A percentile compares a stretch with the other conserved stretches of the same genome.
Conservation (phyloP, 2,888 invertebrate genomes). For the Sialis fuliginosa region DNA sequence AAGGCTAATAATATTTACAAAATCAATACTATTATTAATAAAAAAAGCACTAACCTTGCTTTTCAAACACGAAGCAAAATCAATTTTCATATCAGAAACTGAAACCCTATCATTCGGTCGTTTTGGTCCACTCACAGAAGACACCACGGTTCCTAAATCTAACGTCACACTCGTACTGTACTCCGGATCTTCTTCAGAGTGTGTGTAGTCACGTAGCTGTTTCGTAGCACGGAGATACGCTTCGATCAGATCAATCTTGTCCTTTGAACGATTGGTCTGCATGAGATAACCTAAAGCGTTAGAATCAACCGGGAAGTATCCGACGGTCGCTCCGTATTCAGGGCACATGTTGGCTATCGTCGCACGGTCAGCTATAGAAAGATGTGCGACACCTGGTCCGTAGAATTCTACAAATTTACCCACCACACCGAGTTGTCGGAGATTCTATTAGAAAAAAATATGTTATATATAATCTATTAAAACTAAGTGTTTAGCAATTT, state of each 20-base stretch:
- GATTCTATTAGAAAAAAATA: conserved; percentile 37
- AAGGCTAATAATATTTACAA: neutral
- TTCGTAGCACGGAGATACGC: conserved; percentile 64
- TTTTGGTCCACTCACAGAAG: conserved; percentile 94
- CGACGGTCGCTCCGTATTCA: conserved; percentile 93
- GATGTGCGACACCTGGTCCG: conserved; percentile 75
- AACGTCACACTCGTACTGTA: conserved; percentile 74
- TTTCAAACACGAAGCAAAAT: conserved; percentile 68
- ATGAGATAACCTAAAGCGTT: conserved; percentile 64
- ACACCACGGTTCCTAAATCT: conserved; percentile 75
- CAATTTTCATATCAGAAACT: conserved; percentile 74
- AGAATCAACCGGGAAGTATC: conserved; percentile 83
- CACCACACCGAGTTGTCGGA: conserved; percentile 87
- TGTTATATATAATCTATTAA: conserved; percentile 5
- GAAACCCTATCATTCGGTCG: conserved; percentile 91
- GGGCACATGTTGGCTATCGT: conserved; percentile 99
- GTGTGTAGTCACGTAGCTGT: conserved; percentile 68
- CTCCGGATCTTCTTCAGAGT: conserved; percentile 59
- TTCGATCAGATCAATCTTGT: conserved; percentile 61
- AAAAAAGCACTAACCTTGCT: conserved; percentile 72
- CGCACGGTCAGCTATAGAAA: conserved; percentile 92
- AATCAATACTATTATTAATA: too few species aligned
- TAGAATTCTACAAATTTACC: conserved; percentile 99
- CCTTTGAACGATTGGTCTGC: conserved; percentile 68
- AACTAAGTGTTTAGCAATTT: conserved; percentile 9